Evolutionary conservation across 1,140 invertebrate species (phyloP), one percentile per base, ranked within the genome.

Genomic region (Zaprionus africanus): DNA sequence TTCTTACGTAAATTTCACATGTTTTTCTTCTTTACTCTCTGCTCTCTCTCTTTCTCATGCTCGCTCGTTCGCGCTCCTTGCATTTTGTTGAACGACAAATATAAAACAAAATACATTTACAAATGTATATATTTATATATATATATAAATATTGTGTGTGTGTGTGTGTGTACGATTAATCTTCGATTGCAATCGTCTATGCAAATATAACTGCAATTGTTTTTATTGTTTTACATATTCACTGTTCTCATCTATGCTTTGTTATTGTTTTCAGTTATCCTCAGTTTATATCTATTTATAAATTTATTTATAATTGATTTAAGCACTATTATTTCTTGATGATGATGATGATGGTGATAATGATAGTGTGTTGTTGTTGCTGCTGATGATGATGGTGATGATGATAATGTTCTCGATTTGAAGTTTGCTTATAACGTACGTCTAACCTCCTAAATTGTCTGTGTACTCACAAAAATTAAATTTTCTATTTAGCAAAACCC

Each of bases 1-100:
- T 84, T 64, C 78, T 80, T 83, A 84, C 72, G 80, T 76, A 82
- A 84, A 83, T 84, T 84, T 83, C 81, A 84, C 81, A 84, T 84
- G 57, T 78, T 84, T 79, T 57, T 77, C 61, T 60, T 46, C 49
- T 61, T 69, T 41, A 22, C 64, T 59, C 56, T 46, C 43, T 13
- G 57, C 13, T 56, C 66, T 68, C 68, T 65, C 65, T 41, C 54
- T 67, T 79, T 43, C 38, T 59, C 22, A 17, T 17, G n/a, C 49
- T 34, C 54, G 19, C 61, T 72, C 68, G 61, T 76, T 79, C 59
- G 56, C 34, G 31, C 72, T 67, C 31, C 68, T 78, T 70, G 68
- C 57, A 74, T 59, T 82, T 78, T 76, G 58, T 78, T 76, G 75
- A 84, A 83, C 63, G 77, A 83, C 59, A 83, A 79, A 67, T 73